Evolutionary conservation across 1,140 invertebrate species (phyloP).

Genomic region (Pogonus chalceus): DNA sequence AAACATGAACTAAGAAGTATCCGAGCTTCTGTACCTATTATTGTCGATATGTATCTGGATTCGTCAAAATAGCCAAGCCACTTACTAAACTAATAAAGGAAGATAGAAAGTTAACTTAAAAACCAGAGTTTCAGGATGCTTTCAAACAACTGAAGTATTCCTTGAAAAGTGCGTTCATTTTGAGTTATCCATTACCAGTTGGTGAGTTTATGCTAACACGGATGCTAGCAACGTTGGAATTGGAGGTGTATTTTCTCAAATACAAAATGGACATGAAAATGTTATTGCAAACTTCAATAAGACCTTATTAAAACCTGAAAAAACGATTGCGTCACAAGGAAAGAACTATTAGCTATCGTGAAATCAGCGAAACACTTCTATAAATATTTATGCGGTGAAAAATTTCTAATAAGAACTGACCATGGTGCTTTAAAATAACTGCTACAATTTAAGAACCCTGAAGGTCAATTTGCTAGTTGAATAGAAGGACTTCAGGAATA

Average conservation of each 20-base stretch:
- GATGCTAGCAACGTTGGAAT: constrained; percentile 18
- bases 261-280: constrained; percentile 17
- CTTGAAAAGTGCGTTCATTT: too few relatives aligned
- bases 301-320: constrained; percentile 29
- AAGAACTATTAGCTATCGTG: constrained; percentile 22
- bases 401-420: constrained; percentile 19
- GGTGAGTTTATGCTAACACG: too few relatives aligned
- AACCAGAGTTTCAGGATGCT: too few relatives aligned
- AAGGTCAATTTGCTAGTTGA: constrained; percentile 24
- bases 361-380: constrained; percentile 21
- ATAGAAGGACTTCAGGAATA: constrained; percentile 20
- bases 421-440: constrained; percentile 27
- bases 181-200: too few relatives aligned
- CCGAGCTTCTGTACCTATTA: too few relatives aligned
- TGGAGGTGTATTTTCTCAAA: constrained; percentile 20
- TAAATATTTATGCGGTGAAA: constrained; percentile 19
- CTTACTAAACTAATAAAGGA: too few relatives aligned
- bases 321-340: constrained; percentile 22
- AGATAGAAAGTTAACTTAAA: too few relatives aligned
- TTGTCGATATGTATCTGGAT: too few relatives aligned
- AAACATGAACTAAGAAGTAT: too few relatives aligned
- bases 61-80: too few relatives aligned
- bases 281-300: constrained; percentile 25
- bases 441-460: constrained; percentile 23
- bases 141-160: too few relatives aligned